Evolutionary conservation across 2,888 invertebrate species (phyloP), one percentile per base, ranked within the genome.

Genomic region (Buathra laborator): DNA sequence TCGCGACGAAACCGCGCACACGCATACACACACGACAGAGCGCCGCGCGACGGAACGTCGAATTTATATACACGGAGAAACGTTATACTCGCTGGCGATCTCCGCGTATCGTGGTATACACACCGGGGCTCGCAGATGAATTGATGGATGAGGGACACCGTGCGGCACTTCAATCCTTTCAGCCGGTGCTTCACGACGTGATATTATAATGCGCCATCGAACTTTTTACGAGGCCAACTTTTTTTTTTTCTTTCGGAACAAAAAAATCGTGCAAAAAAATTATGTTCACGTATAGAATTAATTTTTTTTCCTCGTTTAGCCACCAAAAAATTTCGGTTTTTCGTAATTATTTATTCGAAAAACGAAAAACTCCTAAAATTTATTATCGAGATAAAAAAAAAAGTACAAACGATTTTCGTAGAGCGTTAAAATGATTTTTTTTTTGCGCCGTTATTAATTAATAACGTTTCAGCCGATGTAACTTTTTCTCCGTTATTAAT

Each of bases 111-210:
- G 59, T 62, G 37, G 9, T 53, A 62, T 16, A 78, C 74, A 62
- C 37, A 37, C 12, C 56, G 66, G 78, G 44, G 46, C 62, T 44
- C 56, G 81, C 72, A 59, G 81, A 81, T 81, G 66, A 81, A 82
- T 82, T 85, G 84, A 85, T 81, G 84, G 64, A 81, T 70, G 78
- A 78, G 84, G 44, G 24, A 66, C 53, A 76, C 76, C 43, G 43
- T 43, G 76, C 76, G 66, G 77, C 81, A 78, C 81, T 84, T 81
- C 70, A 81, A 84, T 84, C 84, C 67, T 81, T 68, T 72, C 84
- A 70, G 68, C 74, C 62, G 68, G 56, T 68, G 84, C 53, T 67
- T 62, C 68, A 37, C 83, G 51, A 56, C 44, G 67, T 24, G 32
- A 24, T 77, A 48, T 64, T 53, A 51, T 67, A 74, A 68, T 76